Base-by-base conservation (phyloP, 2,888 invertebrate species). In the Noctua pronuba region DNA sequence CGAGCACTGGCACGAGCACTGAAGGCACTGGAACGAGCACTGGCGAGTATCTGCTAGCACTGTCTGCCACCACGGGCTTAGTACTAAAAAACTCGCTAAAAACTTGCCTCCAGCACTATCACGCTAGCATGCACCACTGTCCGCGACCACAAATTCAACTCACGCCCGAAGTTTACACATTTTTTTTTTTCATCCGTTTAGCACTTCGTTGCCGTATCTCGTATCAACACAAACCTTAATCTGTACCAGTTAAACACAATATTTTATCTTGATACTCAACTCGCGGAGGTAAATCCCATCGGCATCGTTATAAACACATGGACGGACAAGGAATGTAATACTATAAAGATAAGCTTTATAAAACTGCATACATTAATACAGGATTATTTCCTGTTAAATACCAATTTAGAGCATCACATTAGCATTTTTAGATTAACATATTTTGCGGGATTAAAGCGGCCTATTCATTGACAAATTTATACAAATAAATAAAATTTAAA, bases 381-480 rank as follows among this genome's bases (percentile, higher is more conserved):
- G 38, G 55, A 71, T 84, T 76, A 78, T 75, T 77, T 66, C 58
- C 71, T 70, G 41, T 80, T 70, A 74, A 82, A 84, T 80, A 78
- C n/a, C 64, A 80, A 84, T 86, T 82, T 52, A 60, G 71, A 82
- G 67, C 79, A 79, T 75, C 52, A n/a, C n/a, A 84, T 88, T 88
- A 82, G 69, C 88, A 83, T 84, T 83, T 86, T 87, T 78, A 73
- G 70, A 81, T 84, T 87, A 80, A 70, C n/a, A 65, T 73, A 55
- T n/a, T 55, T 78, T 16, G 55, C 62, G 31, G 38, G 49, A 82
- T 64, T 73, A 62, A 82, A 74, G 35, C 55, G 64, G 70, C 13
- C 60, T 55, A 21, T 41, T 68, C 64, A 64, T 41, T 49, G 52
- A 68, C 24, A 38, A 64, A 75, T 49, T 11, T 11, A 41, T 41